These are phyloP conservation scores for Poeciliopsis presidionis DNA, from an alignment of 2,797 vertebrate genomes.

Conservation along the genomic window DNA sequence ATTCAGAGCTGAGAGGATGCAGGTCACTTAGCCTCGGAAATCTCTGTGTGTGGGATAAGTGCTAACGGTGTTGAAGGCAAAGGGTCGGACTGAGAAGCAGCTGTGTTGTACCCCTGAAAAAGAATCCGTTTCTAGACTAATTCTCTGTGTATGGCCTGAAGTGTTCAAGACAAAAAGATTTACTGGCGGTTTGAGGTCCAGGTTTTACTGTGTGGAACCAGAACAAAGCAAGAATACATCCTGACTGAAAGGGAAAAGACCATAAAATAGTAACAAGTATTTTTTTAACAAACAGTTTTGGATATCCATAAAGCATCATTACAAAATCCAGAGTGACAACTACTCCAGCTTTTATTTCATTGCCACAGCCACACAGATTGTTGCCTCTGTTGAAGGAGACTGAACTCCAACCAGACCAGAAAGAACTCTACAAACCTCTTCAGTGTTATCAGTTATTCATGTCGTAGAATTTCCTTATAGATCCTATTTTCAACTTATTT, in stretches of 20 bases:
- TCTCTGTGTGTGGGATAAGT: constrained; percentile 34
- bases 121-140: constrained; percentile 18
- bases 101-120: constrained; percentile 12
- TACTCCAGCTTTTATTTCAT: not conserved
- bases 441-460: not conserved
- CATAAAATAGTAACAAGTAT: not conserved
- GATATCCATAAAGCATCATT: not conserved
- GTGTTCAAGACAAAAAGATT: constrained; percentile 28
- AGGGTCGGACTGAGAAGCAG: constrained; percentile 7
- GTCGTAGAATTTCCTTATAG: not conserved
- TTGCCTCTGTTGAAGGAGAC: not conserved
- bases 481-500: not conserved
- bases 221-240: not conserved
- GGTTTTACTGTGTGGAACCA: constrained; percentile 13
- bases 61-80: not conserved
- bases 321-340: not conserved
- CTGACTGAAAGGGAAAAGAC: not conserved
- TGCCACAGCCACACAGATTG: not conserved
- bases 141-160: constrained; percentile 49
- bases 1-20: constrained; percentile 56
- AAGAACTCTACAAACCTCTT: not conserved
- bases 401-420: not conserved
- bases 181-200: constrained; percentile 45
- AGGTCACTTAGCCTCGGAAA: constrained; percentile 67
- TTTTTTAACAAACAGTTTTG: not conserved